Base-by-base conservation (phyloP, 92 coral and sea anemone species). In the Zoanthus sansibaricus region DNA sequence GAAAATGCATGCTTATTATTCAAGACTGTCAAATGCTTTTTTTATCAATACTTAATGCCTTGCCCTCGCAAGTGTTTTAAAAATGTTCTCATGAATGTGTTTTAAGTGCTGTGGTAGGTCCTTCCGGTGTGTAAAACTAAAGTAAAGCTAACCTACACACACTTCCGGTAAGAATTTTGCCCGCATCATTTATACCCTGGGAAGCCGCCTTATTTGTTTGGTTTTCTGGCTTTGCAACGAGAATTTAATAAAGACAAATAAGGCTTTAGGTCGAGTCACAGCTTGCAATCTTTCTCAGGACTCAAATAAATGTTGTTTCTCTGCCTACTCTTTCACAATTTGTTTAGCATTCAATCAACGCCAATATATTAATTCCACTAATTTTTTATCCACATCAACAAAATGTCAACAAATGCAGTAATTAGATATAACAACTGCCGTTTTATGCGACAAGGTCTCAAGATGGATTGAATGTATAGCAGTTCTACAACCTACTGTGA, bases 341-440 rank as follows among this genome's bases (percentile, higher is more conserved):
- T 80, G 66, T 80, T 66, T 80, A 10, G 72, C 21, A 32, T 49
- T 80, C 85, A 80, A 80, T 80, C 85, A 80, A 47, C 73, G 62
- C 85, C n/a, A 32, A 80, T 80, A 64, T 49, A 25, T 14, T 69
- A 17, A 62, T n/a, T 62, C 30, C 32, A 31, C 75, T 80, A 80
- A 80, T 80, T 75, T 68, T 14, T 49, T 64, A 80, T 64, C 51
- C 56, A 80, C 55, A 64, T 80, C 75, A 68, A 62, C 75, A 21
- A 46, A 64, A 66, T 46, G 85, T 80, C 85, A 80, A 80, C 85
- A 80, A 49, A 7, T 12, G 58, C 5, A 62, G 85, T 67, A 80
- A 80, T 80, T 64, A 21, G 85, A 80, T 47, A 47, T 62, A 33
- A 33, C 84, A 17, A 46, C 73, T 42, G 59, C 73, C 47, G 3